These are phyloP conservation scores for Nothobranchius kuhntae DNA, from an alignment of 2,113 vertebrate species.

Conservation along the genomic window DNA sequence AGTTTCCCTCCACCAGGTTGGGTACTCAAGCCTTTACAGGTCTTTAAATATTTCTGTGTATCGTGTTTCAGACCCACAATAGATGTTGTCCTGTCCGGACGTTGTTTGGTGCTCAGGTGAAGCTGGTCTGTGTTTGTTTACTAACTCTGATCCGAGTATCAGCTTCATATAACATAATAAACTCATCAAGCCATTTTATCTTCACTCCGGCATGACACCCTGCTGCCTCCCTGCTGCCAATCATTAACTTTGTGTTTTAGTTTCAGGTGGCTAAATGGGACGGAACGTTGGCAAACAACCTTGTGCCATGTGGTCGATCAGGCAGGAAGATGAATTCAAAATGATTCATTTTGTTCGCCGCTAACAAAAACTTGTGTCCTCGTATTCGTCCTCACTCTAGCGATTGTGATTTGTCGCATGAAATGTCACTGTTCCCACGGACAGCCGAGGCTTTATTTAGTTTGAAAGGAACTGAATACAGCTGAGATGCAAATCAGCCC, in stretches of 20 bases:
- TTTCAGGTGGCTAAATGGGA: constrained; percentile 1
- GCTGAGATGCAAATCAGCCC: not conserved
- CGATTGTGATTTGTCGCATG: constrained; percentile 6
- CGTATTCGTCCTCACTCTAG: not conserved
- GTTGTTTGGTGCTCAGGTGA: constrained; percentile 11
- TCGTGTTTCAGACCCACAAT: constrained; percentile 34
- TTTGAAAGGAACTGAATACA: too few species aligned
- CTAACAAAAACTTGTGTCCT: constrained; percentile 12
- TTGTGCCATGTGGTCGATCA: not conserved
- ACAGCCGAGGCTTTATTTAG: constrained; percentile 9
- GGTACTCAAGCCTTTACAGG: constrained; percentile 17
- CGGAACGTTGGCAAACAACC: constrained; percentile 16
- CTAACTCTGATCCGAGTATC: not conserved
- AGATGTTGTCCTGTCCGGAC: constrained; percentile 5
- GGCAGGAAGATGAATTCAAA: not conserved
- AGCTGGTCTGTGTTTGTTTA: constrained; percentile 1
- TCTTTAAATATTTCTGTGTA: constrained; percentile 33
- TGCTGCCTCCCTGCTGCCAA: constrained; percentile 9
- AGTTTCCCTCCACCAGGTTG: constrained; percentile 14
- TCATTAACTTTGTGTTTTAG: constrained; percentile 41
- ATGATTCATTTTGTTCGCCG: constrained; percentile 7
- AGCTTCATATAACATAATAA: too few species aligned
- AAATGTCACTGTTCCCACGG: constrained; percentile 12
- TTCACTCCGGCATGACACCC: not conserved
- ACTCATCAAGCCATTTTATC: not conserved